phyloP scores from a whole-genome alignment of 1,140 invertebrate species.

The Druon quercuslanigerum region DNA sequence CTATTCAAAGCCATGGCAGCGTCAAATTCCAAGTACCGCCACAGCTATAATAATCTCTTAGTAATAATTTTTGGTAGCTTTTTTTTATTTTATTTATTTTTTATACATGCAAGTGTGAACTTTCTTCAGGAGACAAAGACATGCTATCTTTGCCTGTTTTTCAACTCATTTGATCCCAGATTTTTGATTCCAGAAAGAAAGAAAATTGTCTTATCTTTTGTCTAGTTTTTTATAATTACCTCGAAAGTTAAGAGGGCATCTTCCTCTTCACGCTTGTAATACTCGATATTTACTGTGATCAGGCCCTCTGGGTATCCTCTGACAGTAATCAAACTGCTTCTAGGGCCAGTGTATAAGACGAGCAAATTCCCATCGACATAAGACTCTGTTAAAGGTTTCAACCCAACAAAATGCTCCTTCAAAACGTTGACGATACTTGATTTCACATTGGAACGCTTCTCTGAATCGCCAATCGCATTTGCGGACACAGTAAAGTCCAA shows the following conservation, averaged over 20 bases:
- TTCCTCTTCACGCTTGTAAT: constrained; percentile 84
- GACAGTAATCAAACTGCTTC: constrained; percentile 81
- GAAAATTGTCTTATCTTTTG: constrained; percentile 22
- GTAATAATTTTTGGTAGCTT: constrained; percentile 56
- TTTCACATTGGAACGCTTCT: constrained; percentile 80
- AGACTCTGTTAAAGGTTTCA: constrained; percentile 80
- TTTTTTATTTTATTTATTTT: too few relatives aligned
- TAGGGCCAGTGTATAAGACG: constrained; percentile 81
- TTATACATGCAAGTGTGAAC: constrained; percentile 50
- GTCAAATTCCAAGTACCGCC: constrained; percentile 82
- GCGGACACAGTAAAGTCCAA: constrained; percentile 87
- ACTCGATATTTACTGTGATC: constrained; percentile 88
- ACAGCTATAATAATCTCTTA: constrained; percentile 76
- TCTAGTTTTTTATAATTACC: constrained; percentile 75
- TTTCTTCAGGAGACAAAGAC: constrained; percentile 36
- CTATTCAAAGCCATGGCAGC: constrained; percentile 83
- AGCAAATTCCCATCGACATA: constrained; percentile 81
- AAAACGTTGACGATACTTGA: constrained; percentile 81
- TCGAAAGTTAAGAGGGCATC: constrained; percentile 83
- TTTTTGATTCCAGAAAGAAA: constrained; percentile 36
- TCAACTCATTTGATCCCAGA: not conserved
- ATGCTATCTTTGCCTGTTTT: constrained; percentile 5
- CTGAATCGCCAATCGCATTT: constrained; percentile 79
- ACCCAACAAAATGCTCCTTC: constrained; percentile 81
- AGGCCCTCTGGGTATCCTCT: constrained; percentile 84